These are phyloP conservation scores for Lysandra coridon DNA, from an alignment of 2,888 invertebrate species.

Conservation along the genomic window DNA sequence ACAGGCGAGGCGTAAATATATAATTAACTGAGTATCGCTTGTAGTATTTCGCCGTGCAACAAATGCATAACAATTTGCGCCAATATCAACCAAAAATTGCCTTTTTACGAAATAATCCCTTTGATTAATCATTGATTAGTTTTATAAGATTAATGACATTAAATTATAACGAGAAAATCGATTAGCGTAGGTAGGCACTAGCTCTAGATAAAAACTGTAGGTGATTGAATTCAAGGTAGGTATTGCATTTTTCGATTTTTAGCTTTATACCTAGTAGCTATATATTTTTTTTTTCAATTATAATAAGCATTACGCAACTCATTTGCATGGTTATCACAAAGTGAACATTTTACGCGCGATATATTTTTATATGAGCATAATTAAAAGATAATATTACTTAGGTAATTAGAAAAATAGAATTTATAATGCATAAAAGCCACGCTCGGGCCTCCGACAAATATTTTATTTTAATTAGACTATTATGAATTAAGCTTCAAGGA, in stretches of 20 bases:
- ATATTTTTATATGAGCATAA: conserved; percentile 21
- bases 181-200: neutral
- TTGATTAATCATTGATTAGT: neutral
- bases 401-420: conserved; percentile 11
- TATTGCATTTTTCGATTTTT: too few relatives aligned
- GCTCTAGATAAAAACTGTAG: neutral
- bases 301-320: neutral
- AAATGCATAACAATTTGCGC: neutral
- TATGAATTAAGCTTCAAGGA: neutral
- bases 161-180: neutral
- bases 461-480: conserved; percentile 6
- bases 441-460: neutral
- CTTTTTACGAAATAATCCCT: neutral
- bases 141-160: neutral
- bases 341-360: neutral
- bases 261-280: neutral
- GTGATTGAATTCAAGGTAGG: too few relatives aligned
- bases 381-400: conserved; percentile 21
- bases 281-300: neutral
- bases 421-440: conserved; percentile 7
- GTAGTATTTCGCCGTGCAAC: neutral
- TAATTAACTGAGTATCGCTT: neutral
- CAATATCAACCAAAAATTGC: neutral
- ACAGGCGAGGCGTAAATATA: neutral
- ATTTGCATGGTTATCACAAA: conserved; percentile 16